Base-by-base conservation (phyloP, 2,888 invertebrate genomes). In the Bellardia pandia region DNA sequence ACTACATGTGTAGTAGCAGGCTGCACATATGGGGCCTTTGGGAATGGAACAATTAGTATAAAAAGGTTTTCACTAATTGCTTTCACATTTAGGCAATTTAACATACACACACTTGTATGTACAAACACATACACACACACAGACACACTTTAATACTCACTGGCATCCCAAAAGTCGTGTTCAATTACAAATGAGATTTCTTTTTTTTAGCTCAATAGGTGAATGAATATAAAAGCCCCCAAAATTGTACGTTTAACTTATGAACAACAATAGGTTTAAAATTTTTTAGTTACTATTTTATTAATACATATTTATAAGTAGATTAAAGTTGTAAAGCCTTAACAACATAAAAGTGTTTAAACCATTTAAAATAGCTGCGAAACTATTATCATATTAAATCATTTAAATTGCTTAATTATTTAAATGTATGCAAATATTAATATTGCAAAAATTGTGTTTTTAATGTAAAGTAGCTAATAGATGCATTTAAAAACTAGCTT, bases 31-130 rank as follows among this genome's bases (percentile, higher is more conserved):
- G 84, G n/a, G 48, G 77, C 81, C 85, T 69, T 62, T 85, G 81
- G 77, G 81, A 82, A 71, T 81, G 77, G 75, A 48, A 71, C 81
- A 87, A 87, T 87, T 87, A 78, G 85, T 85, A 74, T 53, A 60
- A 87, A 87, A 87, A 75, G 85, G 51, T 69, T 79, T 83, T 78
- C 75, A 78, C 81, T 87, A 85, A 87, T 87, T 87, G 87, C 85
- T 87, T 85, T 75, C 45, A 81, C 87, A 85, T 87, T 82, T 85
- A 77, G 85, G 85, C 81, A 87, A 87, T 82, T 78, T 85, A 58
- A 60, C 77, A 80, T 14, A 51, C 13, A 23, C 7, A 33, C 16
- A 37, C 23, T 42, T n/a, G 40, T 11, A 45, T 13, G 45, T 23
- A 33, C 48, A 45, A n/a, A 23, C 40, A 30, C 13, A 64, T 16